Conservation (phyloP, 1,140 invertebrate species). For the Macrocentrus cingulum region DNA sequence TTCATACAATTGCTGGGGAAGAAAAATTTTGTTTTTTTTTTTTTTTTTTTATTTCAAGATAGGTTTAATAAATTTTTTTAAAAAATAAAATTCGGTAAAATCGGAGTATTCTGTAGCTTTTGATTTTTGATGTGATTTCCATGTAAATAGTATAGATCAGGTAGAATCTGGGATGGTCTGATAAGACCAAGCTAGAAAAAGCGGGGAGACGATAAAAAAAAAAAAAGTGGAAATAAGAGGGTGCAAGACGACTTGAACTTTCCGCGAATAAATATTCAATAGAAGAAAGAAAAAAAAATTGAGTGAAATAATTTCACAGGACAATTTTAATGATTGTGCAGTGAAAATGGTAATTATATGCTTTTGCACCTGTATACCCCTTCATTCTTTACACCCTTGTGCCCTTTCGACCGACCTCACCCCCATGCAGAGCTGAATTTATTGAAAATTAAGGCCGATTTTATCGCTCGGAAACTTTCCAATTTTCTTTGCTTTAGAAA, state of each 20-base stretch:
- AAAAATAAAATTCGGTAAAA: no score
- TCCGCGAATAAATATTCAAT: background rate
- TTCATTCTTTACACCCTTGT: conserved; percentile 8
- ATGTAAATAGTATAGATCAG: conserved; percentile 1
- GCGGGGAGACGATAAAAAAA: background rate
- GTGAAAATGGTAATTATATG: no score
- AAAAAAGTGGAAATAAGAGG: background rate
- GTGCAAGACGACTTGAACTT: background rate
- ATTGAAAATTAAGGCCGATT: conserved; percentile 54
- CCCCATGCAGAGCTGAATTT: conserved; percentile 38
- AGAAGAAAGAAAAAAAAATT: conserved; percentile 1
- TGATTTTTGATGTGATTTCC: conserved; percentile 6
- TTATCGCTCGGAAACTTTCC: conserved; percentile 52
- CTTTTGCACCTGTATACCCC: background rate
- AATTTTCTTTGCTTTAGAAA: conserved; percentile 42
- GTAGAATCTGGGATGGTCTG: background rate
- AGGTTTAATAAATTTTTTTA: no score
- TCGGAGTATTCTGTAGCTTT: background rate
- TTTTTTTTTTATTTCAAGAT: no score
- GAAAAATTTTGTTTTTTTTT: no score
- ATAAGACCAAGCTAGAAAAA: background rate
- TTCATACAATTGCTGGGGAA: no score
- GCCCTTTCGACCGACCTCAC: background rate
- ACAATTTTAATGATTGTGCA: background rate
- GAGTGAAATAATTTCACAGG: background rate